Evolutionary conservation across 92 coral and sea anemone genomes (phyloP), one percentile per base, ranked within the genome.

Genomic region (Porites lobata): DNA sequence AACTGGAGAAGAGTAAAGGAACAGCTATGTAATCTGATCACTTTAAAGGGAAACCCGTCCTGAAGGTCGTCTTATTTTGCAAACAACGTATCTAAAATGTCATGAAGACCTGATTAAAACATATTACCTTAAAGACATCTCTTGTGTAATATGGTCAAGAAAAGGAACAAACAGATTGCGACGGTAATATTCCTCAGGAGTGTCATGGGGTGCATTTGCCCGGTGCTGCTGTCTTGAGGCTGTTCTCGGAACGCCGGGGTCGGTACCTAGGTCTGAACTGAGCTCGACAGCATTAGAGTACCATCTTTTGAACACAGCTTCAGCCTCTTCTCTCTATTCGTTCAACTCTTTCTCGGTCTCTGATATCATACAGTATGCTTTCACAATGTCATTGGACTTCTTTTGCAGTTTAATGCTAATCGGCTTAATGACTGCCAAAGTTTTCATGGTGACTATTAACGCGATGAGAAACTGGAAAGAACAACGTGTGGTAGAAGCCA

Each of bases 371-470:
- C 65, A 54, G 86, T 89, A 84, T 18, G 89, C 92, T 56, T 89
- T 77, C 75, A 89, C 86, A 57, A 85, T 85, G 89, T 89, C 92
- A 89, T 89, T 84, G 53, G 92, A 89, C 69, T 77, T 88, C 54
- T 89, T 89, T 77, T 89, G 89, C 43, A 89, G 86, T 65, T 83
- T 89, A 17, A 84, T 29, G 82, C 89, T 90, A 21, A 90, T 69
- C 24, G 77, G 89, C 86, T 90, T 84, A n/a, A 90, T 84, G 89
- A 77, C 72, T 29, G 93, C 87, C 65, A 90, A 57, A 77, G 54
- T 72, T 86, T 86, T 86, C 85, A 86, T 77, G 52, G 80, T 76
- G 84, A 83, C 87, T 43, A 82, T 89, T 67, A 89, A 70, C 38
- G 92, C 54, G n/a, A 84, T 52, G 79, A 89, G 78, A 43, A 89